These are phyloP conservation scores for Dryomyza anilis DNA, from an alignment of 2,888 invertebrate species.

Conservation along the genomic window DNA sequence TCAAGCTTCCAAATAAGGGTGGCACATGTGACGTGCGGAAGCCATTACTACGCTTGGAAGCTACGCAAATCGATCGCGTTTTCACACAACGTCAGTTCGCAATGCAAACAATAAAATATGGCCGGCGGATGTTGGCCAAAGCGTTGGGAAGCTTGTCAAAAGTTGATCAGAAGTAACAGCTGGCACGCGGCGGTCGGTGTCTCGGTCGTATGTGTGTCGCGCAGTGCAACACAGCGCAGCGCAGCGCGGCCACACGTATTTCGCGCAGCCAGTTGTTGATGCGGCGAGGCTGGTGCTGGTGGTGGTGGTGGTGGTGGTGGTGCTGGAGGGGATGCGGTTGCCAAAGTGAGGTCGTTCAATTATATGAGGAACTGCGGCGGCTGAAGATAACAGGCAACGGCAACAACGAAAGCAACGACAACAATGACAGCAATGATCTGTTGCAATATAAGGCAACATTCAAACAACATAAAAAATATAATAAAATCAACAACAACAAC, in stretches of 20 bases:
- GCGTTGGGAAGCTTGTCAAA: slow-evolving; percentile 38
- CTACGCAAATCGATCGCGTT: slow-evolving; percentile 56
- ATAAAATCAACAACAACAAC: neutral
- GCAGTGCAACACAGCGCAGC: slow-evolving; percentile 17
- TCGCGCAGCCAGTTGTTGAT: too few species aligned
- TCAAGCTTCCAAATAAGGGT: slow-evolving; percentile 62
- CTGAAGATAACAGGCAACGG: neutral
- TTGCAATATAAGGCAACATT: neutral
- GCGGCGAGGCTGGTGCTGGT: slow-evolving; percentile 21
- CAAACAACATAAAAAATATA: neutral
- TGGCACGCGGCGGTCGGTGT: slow-evolving; percentile 26
- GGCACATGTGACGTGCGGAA: slow-evolving; percentile 60
- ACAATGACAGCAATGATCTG: neutral
- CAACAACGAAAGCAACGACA: neutral
- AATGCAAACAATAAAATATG: slow-evolving; percentile 42
- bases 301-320: slow-evolving; percentile 6
- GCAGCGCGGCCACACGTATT: slow-evolving; percentile 25
- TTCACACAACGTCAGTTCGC: slow-evolving; percentile 44
- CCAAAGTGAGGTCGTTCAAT: slow-evolving; percentile 21
- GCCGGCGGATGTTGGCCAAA: slow-evolving; percentile 27
- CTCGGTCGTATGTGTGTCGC: slow-evolving; percentile 1
- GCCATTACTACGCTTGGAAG: slow-evolving; percentile 56
- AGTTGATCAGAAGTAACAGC: slow-evolving; percentile 39
- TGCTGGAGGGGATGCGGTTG: slow-evolving; percentile 18
- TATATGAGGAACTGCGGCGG: slow-evolving; percentile 7